Evolutionary conservation across 2,888 invertebrate genomes (phyloP).

Genomic region (Griposia aprilina): DNA sequence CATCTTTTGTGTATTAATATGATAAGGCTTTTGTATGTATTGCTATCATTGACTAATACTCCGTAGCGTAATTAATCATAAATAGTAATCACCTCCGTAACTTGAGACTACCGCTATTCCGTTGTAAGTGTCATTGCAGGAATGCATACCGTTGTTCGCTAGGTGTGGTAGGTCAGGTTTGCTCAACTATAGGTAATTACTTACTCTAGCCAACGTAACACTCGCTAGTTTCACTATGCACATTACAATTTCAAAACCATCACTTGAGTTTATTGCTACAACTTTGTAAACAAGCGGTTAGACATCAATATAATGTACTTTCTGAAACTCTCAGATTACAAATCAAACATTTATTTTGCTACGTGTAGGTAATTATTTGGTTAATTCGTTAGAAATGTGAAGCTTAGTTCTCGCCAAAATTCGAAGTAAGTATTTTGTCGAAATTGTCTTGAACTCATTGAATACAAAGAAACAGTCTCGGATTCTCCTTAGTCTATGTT

Average conservation of each 20-base stretch:
- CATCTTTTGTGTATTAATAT: background rate
- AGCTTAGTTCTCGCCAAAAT: background rate
- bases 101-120: conserved; percentile 16
- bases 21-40: background rate
- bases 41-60: background rate
- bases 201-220: conserved; percentile 16
- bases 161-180: conserved; percentile 36
- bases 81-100: conserved; percentile 18
- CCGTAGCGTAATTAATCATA: background rate
- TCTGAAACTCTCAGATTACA: background rate
- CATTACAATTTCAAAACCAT: conserved; percentile 21
- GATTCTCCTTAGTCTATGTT: background rate
- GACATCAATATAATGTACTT: background rate
- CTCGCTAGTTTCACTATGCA: conserved; percentile 11
- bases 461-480: conserved; percentile 6
- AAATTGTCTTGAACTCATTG: background rate
- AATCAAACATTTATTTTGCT: conserved; percentile 8
- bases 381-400: background rate
- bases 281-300: background rate
- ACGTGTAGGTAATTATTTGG: background rate
- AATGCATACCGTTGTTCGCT: conserved; percentile 10
- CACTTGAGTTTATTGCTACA: conserved; percentile 11
- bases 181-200: background rate
- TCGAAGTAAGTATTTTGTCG: background rate
- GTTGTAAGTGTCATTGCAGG: conserved; percentile 20